Percentiles rank a stretch among this genome's conserved stretches.
Evolutionary conservation across 2,797 vertebrate genomes (phyloP).

Genomic region (Lutjanus campechanus): DNA sequence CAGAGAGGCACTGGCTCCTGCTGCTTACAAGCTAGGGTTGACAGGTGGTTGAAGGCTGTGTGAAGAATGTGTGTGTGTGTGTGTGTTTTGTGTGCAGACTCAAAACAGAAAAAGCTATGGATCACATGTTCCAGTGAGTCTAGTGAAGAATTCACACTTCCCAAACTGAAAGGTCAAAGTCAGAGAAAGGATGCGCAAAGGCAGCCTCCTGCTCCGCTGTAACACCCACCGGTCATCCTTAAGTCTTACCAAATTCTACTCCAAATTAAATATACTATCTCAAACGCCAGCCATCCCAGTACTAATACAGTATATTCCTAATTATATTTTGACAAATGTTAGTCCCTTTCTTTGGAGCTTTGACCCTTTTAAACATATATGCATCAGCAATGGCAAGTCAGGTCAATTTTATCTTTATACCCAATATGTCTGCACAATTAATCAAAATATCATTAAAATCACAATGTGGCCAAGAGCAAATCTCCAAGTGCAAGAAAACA

Average conservation of each 20-base stretch:
- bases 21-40: background rate
- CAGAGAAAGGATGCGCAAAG: slow-evolving; percentile 8
- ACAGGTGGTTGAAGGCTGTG: slow-evolving; percentile 4
- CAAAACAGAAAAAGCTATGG: slow-evolving; percentile 1
- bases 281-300: background rate
- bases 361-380: background rate
- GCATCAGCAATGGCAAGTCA: background rate
- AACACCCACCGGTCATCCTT: background rate
- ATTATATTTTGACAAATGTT: background rate
- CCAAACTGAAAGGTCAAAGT: slow-evolving; percentile 5
- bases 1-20: background rate
- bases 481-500: too few species aligned
- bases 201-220: background rate
- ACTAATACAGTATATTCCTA: background rate
- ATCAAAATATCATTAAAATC: too few species aligned
- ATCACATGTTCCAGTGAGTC: slow-evolving; percentile 10
- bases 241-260: background rate
- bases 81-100: background rate
- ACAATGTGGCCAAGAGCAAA: too few species aligned
- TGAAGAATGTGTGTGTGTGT: background rate
- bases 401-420: background rate
- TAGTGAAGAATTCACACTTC: background rate
- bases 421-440: too few species aligned
- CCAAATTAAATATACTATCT: background rate
- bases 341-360: background rate